Percentiles rank a stretch among this genome's conserved stretches.
Evolutionary conservation across 2,797 vertebrate genomes (phyloP).

Genomic region (Platalea minor): DNA sequence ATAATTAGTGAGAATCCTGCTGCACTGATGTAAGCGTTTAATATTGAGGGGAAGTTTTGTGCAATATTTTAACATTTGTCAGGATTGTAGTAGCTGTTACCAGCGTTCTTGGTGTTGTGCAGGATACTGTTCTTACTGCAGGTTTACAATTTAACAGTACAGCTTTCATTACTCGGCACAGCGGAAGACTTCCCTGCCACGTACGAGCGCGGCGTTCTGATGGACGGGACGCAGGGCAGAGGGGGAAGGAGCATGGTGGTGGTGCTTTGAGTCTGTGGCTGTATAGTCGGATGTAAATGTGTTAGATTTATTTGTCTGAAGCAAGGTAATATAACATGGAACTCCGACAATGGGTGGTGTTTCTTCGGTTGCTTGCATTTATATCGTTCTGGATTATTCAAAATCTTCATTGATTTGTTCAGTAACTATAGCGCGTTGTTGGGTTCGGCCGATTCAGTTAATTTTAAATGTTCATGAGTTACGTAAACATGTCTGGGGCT

Average conservation of each 20-base stretch:
- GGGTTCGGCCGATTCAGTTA: background rate
- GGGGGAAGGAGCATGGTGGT: background rate
- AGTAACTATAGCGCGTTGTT: background rate
- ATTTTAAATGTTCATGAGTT: background rate
- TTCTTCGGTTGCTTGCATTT: background rate
- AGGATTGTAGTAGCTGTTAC: background rate
- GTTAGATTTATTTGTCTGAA: background rate
- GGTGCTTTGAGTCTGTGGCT: background rate
- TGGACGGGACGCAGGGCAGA: background rate
- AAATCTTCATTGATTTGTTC: background rate
- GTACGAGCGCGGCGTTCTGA: background rate
- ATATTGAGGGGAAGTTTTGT: background rate
- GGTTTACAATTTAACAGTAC: background rate
- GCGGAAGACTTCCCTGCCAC: background rate
- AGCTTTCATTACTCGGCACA: background rate
- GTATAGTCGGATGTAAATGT: background rate
- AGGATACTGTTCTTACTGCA: background rate
- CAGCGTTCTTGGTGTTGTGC: fast-evolving
- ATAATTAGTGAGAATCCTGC: background rate
- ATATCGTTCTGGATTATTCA: background rate
- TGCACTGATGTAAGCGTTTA: background rate
- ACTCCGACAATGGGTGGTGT: fast-evolving
- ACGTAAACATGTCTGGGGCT: background rate
- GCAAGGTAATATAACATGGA: background rate
- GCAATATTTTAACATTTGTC: background rate